Evolutionary conservation across 2,888 invertebrate species (phyloP), one percentile per base, ranked within the genome.

Genomic region (Latrodectus elegans): DNA sequence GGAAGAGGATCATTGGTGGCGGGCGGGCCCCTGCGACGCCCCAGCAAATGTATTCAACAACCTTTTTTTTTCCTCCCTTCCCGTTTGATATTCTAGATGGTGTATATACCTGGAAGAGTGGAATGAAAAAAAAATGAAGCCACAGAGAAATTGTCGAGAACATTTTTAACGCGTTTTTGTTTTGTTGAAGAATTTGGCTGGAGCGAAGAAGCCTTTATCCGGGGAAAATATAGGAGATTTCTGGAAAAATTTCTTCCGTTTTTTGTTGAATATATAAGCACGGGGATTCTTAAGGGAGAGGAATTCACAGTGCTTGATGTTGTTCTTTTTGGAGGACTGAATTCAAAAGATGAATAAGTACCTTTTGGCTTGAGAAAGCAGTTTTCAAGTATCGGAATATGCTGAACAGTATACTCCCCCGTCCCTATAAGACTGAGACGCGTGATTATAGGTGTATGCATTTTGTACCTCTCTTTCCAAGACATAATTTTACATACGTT

Each of bases 31-130:
- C 17, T 55, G 17, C 73, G 12, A 52, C 38, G 38, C 38, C 38
- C 38, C 38, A 26, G 85, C 74, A 87, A 87, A 87, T 87, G 81
- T 87, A 87, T 87, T 87, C 86, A 87, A 87, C 86, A 86, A 86
- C 86, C 80, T 81, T 87, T 81, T n/a, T 60, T 60, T n/a, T 60
- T 11, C 14, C 15, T 11, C n/a, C n/a, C 60, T 60, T 60, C 12
- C 65, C 85, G 81, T 76, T 55, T 87, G 86, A 81, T 81, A 77
- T 68, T 10, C 60, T 60, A 60, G 60, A 60, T n/a, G 60, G n/a
- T 15, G n/a, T 60, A n/a, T 60, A 12, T 15, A n/a, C 60, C 14
- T 15, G 60, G 60, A 12, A 60, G n/a, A 60, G 11, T 60, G 10
- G 12, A 60, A 60, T 12, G 10, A 22, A 12, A 11, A 60, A 60